Conservation (phyloP, 2,888 invertebrate species). For the Acanthosepion lycidas region DNA sequence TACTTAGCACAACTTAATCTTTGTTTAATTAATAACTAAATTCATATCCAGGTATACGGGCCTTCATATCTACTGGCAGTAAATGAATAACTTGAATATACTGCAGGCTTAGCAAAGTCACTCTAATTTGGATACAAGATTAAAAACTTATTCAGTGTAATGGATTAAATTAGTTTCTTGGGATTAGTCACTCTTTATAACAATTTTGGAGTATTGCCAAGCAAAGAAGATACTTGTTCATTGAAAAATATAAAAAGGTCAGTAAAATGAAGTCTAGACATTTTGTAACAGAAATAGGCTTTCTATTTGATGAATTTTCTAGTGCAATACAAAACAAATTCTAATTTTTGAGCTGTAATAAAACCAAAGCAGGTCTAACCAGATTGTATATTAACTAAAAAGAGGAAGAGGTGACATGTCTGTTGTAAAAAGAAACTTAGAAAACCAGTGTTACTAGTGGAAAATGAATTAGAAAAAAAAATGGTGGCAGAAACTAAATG, state of each 20-base stretch:
- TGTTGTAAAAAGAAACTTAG: background rate
- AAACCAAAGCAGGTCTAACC: background rate
- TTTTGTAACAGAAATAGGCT: background rate
- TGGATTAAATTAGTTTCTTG: background rate
- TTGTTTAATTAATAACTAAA: background rate
- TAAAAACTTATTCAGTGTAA: background rate
- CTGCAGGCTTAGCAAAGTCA: background rate
- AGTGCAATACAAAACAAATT: background rate
- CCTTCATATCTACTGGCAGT: background rate
- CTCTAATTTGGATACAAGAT: background rate
- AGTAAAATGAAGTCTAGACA: background rate
- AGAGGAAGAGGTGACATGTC: background rate
- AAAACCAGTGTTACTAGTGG: background rate
- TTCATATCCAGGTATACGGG: background rate
- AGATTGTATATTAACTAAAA: background rate
- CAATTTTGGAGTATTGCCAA: background rate
- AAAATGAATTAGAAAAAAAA: background rate
- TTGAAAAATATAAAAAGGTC: background rate
- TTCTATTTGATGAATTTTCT: background rate
- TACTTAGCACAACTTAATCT: background rate
- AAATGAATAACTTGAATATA: background rate
- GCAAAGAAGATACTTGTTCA: background rate
- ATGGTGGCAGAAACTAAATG: too few relatives aligned
- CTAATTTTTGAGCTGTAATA: background rate
- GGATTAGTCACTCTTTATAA: background rate